Evolutionary conservation across 2,113 vertebrate genomes (phyloP), one percentile per base, ranked within the genome.

Genomic region (Barnardius zonarius): DNA sequence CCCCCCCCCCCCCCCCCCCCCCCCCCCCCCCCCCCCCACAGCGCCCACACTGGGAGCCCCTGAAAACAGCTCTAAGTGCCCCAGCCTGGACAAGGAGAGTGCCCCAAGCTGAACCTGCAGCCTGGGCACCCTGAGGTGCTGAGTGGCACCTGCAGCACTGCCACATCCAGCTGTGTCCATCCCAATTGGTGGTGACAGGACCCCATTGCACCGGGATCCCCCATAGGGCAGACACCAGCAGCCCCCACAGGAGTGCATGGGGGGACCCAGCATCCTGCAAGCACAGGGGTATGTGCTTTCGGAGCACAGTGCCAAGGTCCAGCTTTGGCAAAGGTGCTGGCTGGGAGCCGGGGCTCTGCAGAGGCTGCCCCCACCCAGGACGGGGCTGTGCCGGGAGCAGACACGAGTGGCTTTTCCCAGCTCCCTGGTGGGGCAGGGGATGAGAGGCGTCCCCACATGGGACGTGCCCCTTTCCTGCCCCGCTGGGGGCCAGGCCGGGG

Each of bases 351-450:
- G 24, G 35, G 17, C 25, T 27, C 35, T 24, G 63, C 0, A 0
- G 73, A 51, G 37, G 25, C n/a, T 48, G 46, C 31, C n/a, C 37
- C 54, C 2, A 2, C 27, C 0, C 1, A 10, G 11, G n/a, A 19
- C 0, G 4, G 28, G 6, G 20, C 41, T 51, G 86, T 10, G 49
- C 19, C 69, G 59, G 33, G 67, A 91, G 30, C 33, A 67, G 73
- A 52, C 0, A 1, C 5, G 31, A 16, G 57, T 39, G 57, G 46
- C 35, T 62, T 86, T 63, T 77, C 30, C n/a, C 76, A 73, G 24
- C 22, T 51, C 66, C 64, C 9, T 1, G 0, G 8, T 0, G 2
- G n/a, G 17, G 13, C 0, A 1, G 12, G 5, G 55, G 8, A 17
- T 12, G 25, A 28, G n/a, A 23, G 18, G 23, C 6, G 1, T 66